Evolutionary conservation across 1,140 invertebrate genomes (phyloP).

Genomic region (Orius insidiosus): DNA sequence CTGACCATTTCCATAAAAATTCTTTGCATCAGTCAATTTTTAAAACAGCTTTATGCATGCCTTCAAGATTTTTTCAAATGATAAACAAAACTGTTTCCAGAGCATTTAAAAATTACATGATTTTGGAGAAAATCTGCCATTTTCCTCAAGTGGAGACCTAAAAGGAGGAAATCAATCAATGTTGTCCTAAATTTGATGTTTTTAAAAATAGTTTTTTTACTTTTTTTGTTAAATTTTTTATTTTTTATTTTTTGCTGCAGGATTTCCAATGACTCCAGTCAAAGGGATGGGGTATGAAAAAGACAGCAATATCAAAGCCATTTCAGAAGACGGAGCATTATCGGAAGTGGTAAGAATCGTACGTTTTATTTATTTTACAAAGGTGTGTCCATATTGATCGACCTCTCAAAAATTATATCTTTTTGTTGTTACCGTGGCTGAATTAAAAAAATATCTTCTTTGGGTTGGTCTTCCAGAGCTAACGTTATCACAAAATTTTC

Average conservation of each 20-base stretch:
- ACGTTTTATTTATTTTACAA: neutral
- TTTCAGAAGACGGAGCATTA: slow-evolving; percentile 14
- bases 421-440: neutral
- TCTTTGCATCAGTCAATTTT: no score
- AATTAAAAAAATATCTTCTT: neutral
- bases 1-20: no score
- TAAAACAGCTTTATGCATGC: no score
- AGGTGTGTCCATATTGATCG: slow-evolving; percentile 1
- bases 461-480: neutral
- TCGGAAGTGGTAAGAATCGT: slow-evolving; percentile 13
- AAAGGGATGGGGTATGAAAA: slow-evolving; percentile 13
- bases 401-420: neutral
- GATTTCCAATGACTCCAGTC: slow-evolving; percentile 14
- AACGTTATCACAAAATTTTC: neutral
- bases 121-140: no score
- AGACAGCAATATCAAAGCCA: slow-evolving; percentile 14
- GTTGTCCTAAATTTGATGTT: no score
- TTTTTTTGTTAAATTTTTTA: no score
- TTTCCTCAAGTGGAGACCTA: no score
- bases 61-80: no score
- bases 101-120: no score
- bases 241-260: slow-evolving; percentile 4
- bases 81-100: no score
- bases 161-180: no score
- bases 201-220: no score